Percentiles rank a stretch among this genome's conserved stretches.
Evolutionary conservation across 2,113 vertebrate species (phyloP).

Genomic region (Calonectris borealis): DNA sequence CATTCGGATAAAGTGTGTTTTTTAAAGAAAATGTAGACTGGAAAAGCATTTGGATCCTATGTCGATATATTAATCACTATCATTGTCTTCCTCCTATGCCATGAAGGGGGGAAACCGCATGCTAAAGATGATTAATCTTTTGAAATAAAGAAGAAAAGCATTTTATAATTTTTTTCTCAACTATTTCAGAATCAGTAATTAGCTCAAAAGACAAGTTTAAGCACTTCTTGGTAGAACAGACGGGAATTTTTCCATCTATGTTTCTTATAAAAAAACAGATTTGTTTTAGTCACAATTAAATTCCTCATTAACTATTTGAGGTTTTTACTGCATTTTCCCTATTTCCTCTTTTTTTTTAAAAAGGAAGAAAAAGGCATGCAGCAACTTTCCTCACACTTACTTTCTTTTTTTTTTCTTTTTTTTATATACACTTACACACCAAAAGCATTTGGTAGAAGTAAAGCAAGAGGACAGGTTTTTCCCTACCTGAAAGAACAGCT

Average conservation of each 20-base stretch:
- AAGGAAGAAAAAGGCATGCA: background rate
- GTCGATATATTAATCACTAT: background rate
- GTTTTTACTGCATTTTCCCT: background rate
- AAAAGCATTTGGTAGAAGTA: background rate
- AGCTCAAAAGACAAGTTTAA: background rate
- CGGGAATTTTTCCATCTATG: background rate
- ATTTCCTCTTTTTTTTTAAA: background rate
- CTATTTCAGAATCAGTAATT: background rate
- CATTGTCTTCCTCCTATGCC: background rate
- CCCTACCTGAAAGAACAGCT: background rate
- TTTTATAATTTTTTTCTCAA: background rate
- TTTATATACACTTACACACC: background rate
- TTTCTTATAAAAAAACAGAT: background rate
- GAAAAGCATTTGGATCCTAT: background rate
- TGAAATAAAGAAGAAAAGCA: background rate
- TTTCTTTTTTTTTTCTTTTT: background rate
- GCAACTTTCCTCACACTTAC: background rate
- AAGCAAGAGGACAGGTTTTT: background rate
- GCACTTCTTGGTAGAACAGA: background rate
- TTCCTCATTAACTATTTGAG: background rate
- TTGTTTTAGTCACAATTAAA: background rate
- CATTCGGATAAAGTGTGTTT: background rate
- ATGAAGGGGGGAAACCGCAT: background rate
- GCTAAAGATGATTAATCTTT: background rate
- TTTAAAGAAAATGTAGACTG: background rate